A percentile compares a stretch with the other conserved stretches of the same genome.
Conservation (phyloP, 1,140 invertebrate genomes). For the Probaryconus sp. region DNA sequence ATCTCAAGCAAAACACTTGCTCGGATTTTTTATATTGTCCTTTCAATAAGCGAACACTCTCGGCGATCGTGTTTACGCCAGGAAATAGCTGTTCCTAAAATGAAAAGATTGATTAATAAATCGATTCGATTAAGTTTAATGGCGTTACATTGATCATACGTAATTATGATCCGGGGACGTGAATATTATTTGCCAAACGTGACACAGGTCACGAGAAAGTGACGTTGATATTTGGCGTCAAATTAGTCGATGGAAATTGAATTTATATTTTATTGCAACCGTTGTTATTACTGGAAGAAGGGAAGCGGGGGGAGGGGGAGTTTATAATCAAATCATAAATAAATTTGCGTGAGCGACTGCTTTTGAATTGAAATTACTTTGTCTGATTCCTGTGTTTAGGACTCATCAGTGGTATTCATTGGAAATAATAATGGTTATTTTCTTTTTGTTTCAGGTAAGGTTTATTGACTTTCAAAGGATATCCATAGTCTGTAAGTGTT, state of each 20-base stretch:
- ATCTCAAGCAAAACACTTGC: constrained; percentile 23
- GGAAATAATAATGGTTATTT: background rate
- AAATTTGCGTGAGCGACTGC: too few species aligned
- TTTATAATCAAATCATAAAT: background rate
- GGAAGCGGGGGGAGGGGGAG: too few species aligned
- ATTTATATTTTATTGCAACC: constrained; percentile 10
- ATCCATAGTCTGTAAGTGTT: too few species aligned
- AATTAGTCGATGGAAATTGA: constrained; percentile 27
- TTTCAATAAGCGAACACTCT: constrained; percentile 8
- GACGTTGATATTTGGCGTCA: constrained; percentile 28
- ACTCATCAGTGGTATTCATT: too few species aligned
- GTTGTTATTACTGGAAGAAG: too few species aligned
- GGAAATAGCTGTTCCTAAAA: constrained; percentile 34
- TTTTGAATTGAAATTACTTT: too few species aligned
- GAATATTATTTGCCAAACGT: constrained; percentile 30
- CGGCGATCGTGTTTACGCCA: constrained; percentile 37
- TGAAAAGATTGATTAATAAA: constrained; percentile 37
- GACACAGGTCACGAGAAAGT: constrained; percentile 48
- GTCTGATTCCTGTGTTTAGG: too few species aligned
- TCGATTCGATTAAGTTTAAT: constrained; percentile 41
- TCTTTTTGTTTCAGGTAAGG: constrained; percentile 36
- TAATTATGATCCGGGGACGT: constrained; percentile 25
- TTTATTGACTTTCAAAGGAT: too few species aligned
- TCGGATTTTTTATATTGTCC: constrained; percentile 17
- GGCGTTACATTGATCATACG: constrained; percentile 26